Base-by-base conservation (phyloP, 2,888 invertebrate species). In the Dioctria rufipes region DNA sequence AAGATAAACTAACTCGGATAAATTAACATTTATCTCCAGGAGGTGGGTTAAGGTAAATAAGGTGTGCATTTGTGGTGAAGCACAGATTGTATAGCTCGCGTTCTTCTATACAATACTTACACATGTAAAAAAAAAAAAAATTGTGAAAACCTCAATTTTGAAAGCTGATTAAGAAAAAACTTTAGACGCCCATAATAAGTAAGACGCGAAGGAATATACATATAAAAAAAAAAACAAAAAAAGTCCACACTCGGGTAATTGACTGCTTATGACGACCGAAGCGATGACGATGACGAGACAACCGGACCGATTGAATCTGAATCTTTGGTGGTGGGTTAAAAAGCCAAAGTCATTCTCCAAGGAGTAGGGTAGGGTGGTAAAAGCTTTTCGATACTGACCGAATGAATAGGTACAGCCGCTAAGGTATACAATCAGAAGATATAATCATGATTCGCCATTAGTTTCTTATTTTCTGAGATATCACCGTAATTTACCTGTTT, bases 1-100 rank as follows among this genome's bases (percentile, higher is more conserved):
- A 83, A 84, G 83, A 83, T 83, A 83, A 83, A 84, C 84, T 84
- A 84, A 83, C 79, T 77, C 73, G 79, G 65, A 37, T 58, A 71
- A 78, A 78, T 54, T 80, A 79, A 79, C 69, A 63, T 63, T 63
- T 67, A 69, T 75, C 79, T 71, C 75, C 65, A 82, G 66, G 78
- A 82, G 82, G 82, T 80, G 82, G 25, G 81, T 46, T 58, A 61
- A 78, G 37, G 77, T 63, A 77, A 77, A 39, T 77, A 77, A 43
- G n/a, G n/a, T 42, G 63, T 39, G 58, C 75, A 77, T 61, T 63
- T 46, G 43, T 63, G 49, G 77, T 63, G 77, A 77, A 63, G 77
- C 77, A 37, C 60, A 25, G 58, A 58, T 25, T 25, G 25, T 25
- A 25, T 25, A 25, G 25, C 25, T 25, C 25, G 25, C 25, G 25